Evolutionary conservation across 2,113 vertebrate species (phyloP).

Genomic region (Platysternon megacephalum): DNA sequence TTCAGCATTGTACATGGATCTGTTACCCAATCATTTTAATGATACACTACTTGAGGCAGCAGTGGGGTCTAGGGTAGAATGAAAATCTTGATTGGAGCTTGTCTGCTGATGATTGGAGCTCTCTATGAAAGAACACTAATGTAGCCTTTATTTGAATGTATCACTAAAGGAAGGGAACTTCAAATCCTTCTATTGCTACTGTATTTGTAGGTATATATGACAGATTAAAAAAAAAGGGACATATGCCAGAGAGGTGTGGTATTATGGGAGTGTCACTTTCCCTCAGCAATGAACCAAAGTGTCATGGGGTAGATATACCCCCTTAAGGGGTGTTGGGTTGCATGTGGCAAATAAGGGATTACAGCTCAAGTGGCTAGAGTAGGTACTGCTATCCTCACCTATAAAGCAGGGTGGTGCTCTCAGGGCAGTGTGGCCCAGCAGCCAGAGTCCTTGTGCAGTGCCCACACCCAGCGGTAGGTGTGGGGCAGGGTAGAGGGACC

Average conservation of each 20-base stretch:
- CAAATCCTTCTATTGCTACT: neutral
- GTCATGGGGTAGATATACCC: too few species aligned
- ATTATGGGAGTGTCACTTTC: fast-evolving
- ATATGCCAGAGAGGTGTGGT: neutral
- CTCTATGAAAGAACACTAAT: constrained; percentile 1
- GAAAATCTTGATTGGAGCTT: constrained; percentile 69
- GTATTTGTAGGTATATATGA: neutral
- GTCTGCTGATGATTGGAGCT: constrained; percentile 56
- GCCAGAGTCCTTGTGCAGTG: neutral
- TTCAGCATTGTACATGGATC: constrained; percentile 21
- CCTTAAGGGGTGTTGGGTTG: too few species aligned
- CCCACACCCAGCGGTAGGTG: too few species aligned
- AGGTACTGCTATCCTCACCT: too few species aligned
- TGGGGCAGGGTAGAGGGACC: too few species aligned
- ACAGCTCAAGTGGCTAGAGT: too few species aligned
- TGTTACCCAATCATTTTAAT: constrained; percentile 68
- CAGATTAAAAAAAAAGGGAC: neutral
- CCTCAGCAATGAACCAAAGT: neutral
- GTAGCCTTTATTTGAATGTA: neutral
- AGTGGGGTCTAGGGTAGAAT: constrained; percentile 2
- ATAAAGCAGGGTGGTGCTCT: neutral
- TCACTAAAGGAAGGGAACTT: neutral
- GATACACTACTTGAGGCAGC: constrained; percentile 40
- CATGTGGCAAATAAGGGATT: too few species aligned
- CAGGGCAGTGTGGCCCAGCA: neutral